Evolutionary conservation across 2,888 invertebrate genomes (phyloP).

Genomic region (Tolmerus cingulatus): DNA sequence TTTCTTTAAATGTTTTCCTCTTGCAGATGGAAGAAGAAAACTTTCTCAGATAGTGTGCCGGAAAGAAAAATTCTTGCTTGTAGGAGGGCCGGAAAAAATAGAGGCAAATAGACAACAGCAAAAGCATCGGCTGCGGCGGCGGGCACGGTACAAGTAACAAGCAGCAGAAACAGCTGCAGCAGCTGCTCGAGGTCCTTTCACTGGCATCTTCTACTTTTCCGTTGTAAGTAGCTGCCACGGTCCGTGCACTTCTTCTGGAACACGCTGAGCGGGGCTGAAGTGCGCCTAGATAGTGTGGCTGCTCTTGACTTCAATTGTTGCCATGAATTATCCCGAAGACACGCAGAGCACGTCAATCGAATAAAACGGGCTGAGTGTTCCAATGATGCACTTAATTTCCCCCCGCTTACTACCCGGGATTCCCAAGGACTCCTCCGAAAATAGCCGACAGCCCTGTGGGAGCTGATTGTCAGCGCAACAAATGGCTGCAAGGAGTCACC

Average conservation of each 20-base stretch:
- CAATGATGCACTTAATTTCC: conserved; percentile 14
- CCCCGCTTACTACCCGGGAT: neutral
- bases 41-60: conserved; percentile 15
- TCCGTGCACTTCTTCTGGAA: neutral
- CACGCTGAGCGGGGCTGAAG: neutral
- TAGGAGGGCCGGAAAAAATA: neutral
- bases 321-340: conserved; percentile 24
- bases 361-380: conserved; percentile 27
- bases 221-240: neutral
- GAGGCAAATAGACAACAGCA: neutral
- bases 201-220: conserved; percentile 13
- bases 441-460: neutral
- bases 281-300: neutral
- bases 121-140: neutral
- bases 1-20: conserved; percentile 19
- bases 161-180: neutral
- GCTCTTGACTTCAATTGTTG: conserved; percentile 30
- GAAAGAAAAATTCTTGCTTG: neutral
- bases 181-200: conserved; percentile 25
- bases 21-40: conserved; percentile 9
- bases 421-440: neutral
- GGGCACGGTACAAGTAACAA: neutral
- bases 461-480: neutral
- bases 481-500: neutral
- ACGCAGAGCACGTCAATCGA: conserved; percentile 17